These are phyloP conservation scores for Erinaceus europaeus DNA, from an alignment of 2,113 vertebrate genomes.

Conservation along the genomic window DNA sequence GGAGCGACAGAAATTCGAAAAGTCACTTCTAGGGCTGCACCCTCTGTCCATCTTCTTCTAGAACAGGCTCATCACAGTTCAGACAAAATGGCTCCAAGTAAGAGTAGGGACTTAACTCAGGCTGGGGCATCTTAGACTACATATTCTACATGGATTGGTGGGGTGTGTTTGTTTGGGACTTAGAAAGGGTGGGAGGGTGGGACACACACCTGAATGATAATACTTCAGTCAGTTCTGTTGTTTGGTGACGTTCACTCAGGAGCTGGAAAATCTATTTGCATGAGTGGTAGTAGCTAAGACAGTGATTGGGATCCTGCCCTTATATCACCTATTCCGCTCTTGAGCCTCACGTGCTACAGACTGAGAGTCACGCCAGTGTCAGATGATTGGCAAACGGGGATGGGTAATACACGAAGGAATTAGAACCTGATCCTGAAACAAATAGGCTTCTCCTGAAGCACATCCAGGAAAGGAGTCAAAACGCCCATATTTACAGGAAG, in stretches of 20 bases:
- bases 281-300: too few species aligned
- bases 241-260: background rate
- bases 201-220: background rate
- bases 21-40: background rate
- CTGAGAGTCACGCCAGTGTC: background rate
- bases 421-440: background rate
- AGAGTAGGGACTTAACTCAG: background rate
- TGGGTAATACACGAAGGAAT: background rate
- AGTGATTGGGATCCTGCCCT: too few species aligned
- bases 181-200: background rate
- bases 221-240: background rate
- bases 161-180: constrained; percentile 1
- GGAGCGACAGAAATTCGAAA: constrained; percentile 15
- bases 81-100: constrained; percentile 3
- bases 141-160: too few species aligned
- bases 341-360: background rate
- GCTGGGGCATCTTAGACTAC: background rate
- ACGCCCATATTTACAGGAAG: background rate
- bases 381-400: background rate
- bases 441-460: background rate
- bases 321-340: background rate
- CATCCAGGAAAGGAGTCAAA: background rate
- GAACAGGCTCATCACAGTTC: constrained; percentile 8
- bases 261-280: background rate
- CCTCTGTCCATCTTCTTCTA: constrained; percentile 56